Evolutionary conservation across 1,140 invertebrate species (phyloP), one percentile per base, ranked within the genome.

Genomic region (Heliconius himera): DNA sequence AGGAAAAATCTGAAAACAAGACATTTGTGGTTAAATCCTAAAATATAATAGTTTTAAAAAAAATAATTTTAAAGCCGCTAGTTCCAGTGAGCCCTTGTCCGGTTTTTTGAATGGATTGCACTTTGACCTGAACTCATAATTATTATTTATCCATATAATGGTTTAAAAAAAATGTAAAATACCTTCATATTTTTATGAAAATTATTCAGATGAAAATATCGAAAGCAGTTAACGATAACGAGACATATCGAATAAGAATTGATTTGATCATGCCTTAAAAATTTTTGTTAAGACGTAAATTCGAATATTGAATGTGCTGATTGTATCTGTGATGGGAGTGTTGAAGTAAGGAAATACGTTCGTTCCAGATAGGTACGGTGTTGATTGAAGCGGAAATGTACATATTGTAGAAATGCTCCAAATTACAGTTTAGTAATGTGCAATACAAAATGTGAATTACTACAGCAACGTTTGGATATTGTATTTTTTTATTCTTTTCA

Each of bases 331-430:
- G 56, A 29, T 66, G 13, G 29, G 70, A 72, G 36, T 41, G 70
- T 72, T 72, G 70, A 72, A 72, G 29, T 72, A 72, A 18, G 29
- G 70, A 72, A 72, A 72, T 76, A 60, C 74, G 74, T 76, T 76
- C 74, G 70, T 76, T 76, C 36, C 74, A 76, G 60, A 79, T 71
- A 29, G 60, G 26, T 29, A 75, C 49, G 60, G 66, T 36, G 75
- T 80, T 80, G 79, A 80, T 80, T 80, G 79, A 26, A 77, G 79
- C 74, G 79, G 79, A 80, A 80, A 77, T 77, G 79, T 80, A 80
- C 75, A 80, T 77, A 72, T 75, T 74, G 78, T 79, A 79, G 73
- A 79, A 74, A 79, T 75, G 60, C 60, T 18, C 13, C 70, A 66
- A 66, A 66, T 66, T 66, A 66, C 60, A 66, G 26, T 66, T 66